Conservation (phyloP, 1,140 invertebrate genomes). For the Drosophila virilis region DNA sequence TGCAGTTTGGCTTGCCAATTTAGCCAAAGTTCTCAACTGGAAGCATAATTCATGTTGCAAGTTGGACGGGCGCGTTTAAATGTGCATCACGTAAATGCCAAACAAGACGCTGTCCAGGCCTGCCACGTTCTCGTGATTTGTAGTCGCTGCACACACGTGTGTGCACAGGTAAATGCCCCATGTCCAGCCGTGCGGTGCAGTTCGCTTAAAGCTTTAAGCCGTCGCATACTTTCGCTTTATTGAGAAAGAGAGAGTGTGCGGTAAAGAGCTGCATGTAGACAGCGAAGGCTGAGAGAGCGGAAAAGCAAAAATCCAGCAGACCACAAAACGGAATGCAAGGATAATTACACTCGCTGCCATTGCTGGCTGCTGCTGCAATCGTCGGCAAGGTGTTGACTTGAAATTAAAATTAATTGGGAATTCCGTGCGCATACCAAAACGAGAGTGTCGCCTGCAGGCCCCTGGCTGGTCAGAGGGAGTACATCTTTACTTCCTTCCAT, state of each 20-base stretch:
- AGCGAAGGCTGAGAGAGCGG: conserved; percentile 1
- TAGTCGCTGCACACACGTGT: conserved; percentile 43
- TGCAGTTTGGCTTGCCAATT: conserved; percentile 70
- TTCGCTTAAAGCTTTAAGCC: conserved; percentile 39
- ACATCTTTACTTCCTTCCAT: conserved; percentile 3
- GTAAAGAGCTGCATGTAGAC: conserved; percentile 12
- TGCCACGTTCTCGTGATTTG: conserved; percentile 56
- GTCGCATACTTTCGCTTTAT: conserved; percentile 57
- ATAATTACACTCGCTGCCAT: conserved; percentile 63
- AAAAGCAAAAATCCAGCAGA: conserved; percentile 23
- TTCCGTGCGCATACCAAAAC: conserved; percentile 67
- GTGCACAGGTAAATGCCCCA: conserved; percentile 46
- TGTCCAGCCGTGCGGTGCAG: conserved; percentile 39
- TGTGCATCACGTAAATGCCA: conserved; percentile 78
- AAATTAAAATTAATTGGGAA: conserved; percentile 78
- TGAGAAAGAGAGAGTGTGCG: conserved; percentile 14
- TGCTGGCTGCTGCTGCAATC: conserved; percentile 39
- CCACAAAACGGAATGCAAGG: conserved; percentile 65
- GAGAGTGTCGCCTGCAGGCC: conserved; percentile 64
- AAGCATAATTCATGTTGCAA: conserved; percentile 76
- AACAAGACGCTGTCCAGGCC: conserved; percentile 63
- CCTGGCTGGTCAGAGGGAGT: conserved; percentile 9
- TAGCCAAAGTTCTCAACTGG: conserved; percentile 66
- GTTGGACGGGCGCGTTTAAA: conserved; percentile 65
- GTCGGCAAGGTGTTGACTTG: conserved; percentile 73